Percentiles rank a stretch among this genome's conserved stretches.
Evolutionary conservation across 2,113 vertebrate genomes (phyloP).

Genomic region (Megaceryle maxima): DNA sequence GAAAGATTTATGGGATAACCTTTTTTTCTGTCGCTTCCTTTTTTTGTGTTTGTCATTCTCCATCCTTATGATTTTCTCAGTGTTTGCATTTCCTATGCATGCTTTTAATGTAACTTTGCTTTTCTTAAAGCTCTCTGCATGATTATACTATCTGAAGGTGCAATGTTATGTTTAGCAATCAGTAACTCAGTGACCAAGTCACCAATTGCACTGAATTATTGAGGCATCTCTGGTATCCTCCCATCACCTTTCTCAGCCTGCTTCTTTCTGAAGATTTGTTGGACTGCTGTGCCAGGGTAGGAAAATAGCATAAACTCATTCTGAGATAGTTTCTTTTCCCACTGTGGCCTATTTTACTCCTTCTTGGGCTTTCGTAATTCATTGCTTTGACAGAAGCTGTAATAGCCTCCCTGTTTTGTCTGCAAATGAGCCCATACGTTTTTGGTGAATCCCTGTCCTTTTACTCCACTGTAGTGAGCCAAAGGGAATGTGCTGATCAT

Average conservation of each 20-base stretch:
- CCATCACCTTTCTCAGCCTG: background rate
- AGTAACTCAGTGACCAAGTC: background rate
- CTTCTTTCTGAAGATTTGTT: background rate
- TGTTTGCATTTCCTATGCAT: constrained; percentile 10
- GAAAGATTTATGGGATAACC: background rate
- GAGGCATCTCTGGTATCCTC: background rate
- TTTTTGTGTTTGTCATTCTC: constrained; percentile 4
- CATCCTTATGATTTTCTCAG: background rate
- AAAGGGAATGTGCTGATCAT: background rate
- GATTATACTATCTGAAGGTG: constrained; percentile 7
- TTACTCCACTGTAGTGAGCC: background rate
- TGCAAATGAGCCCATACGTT: background rate
- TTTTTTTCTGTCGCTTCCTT: constrained; percentile 13
- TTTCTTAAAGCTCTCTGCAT: background rate
- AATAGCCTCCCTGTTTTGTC: background rate
- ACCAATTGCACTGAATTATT: constrained; percentile 2
- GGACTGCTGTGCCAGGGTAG: background rate
- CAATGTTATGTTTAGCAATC: constrained; percentile 1
- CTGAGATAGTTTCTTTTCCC: background rate
- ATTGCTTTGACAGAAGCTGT: background rate
- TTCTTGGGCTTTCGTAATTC: background rate
- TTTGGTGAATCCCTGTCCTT: background rate
- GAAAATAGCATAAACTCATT: background rate
- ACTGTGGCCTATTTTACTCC: background rate
- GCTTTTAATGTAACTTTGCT: constrained; percentile 7